Conservation (phyloP, 1,140 invertebrate species). For the Venustaconcha ellipsiformis region DNA sequence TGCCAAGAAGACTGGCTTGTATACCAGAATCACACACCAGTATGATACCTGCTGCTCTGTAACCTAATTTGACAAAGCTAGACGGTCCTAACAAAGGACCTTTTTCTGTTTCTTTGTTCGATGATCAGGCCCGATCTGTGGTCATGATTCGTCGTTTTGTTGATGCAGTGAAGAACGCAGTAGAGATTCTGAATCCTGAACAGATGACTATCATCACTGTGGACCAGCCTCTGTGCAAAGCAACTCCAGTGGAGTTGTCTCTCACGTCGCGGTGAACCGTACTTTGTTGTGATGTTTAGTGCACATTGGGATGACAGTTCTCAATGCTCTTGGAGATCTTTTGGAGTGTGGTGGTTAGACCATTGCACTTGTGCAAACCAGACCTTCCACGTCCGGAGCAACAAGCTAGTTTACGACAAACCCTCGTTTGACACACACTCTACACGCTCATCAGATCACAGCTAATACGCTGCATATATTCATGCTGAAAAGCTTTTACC, state of each 20-base stretch:
- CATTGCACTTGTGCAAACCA: conserved; percentile 29
- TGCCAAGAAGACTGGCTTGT: background rate
- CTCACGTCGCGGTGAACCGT: conserved; percentile 42
- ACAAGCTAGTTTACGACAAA: conserved; percentile 35
- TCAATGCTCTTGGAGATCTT: conserved; percentile 42
- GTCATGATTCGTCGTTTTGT: conserved; percentile 37
- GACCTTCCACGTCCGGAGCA: conserved; percentile 29
- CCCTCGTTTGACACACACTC: conserved; percentile 12
- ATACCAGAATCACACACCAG: background rate
- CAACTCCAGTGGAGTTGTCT: conserved; percentile 46
- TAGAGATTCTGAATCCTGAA: conserved; percentile 31
- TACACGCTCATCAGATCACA: conserved; percentile 25
- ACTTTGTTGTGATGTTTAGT: conserved; percentile 38
- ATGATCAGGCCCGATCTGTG: conserved; percentile 19
- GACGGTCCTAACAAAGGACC: background rate
- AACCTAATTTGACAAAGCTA: background rate
- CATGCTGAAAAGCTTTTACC: background rate
- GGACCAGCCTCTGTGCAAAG: conserved; percentile 40
- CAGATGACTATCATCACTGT: conserved; percentile 32
- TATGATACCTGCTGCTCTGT: background rate
- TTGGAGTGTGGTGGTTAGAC: conserved; percentile 46
- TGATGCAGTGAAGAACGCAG: conserved; percentile 21
- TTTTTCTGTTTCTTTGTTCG: conserved; percentile 14
- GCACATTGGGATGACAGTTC: conserved; percentile 29
- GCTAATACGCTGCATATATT: conserved; percentile 5